Percentiles rank a stretch among this genome's conserved stretches.
Evolutionary conservation across 2,113 vertebrate species (phyloP).

Genomic region (Phocoena phocoena): DNA sequence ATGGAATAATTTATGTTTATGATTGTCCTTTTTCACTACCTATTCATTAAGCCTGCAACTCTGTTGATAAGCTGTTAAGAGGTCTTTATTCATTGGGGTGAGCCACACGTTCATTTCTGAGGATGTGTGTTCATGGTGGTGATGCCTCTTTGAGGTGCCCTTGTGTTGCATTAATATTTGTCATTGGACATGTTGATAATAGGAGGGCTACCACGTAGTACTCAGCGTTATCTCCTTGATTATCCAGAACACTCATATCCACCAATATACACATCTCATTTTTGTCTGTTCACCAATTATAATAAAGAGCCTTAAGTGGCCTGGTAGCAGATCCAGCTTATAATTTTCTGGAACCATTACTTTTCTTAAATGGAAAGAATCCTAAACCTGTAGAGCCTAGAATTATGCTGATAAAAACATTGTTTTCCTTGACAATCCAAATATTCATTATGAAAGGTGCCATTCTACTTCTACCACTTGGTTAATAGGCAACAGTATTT

Average conservation of each 20-base stretch:
- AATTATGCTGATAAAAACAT: background rate
- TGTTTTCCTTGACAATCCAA: background rate
- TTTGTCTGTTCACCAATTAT: background rate
- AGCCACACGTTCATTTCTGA: background rate
- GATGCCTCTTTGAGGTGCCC: background rate
- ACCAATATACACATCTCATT: background rate
- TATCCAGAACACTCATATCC: background rate
- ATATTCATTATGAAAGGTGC: background rate
- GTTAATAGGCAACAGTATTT: background rate
- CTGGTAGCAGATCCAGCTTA: background rate
- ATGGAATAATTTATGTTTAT: background rate
- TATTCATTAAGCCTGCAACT: background rate
- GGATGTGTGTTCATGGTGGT: background rate
- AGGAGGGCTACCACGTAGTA: fast-evolving
- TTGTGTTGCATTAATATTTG: background rate
- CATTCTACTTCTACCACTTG: background rate
- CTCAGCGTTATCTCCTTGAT: background rate
- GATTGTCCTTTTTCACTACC: background rate
- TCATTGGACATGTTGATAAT: background rate
- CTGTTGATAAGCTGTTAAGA: background rate
- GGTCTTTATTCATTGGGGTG: too few species aligned
- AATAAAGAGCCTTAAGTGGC: background rate
- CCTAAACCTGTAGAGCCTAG: background rate
- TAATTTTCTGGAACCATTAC: background rate
- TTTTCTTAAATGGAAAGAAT: background rate